A percentile compares a stretch with the other conserved stretches of the same genome.
Evolutionary conservation across 2,797 vertebrate species (phyloP).

Genomic region (Semaprochilodus insignis): DNA sequence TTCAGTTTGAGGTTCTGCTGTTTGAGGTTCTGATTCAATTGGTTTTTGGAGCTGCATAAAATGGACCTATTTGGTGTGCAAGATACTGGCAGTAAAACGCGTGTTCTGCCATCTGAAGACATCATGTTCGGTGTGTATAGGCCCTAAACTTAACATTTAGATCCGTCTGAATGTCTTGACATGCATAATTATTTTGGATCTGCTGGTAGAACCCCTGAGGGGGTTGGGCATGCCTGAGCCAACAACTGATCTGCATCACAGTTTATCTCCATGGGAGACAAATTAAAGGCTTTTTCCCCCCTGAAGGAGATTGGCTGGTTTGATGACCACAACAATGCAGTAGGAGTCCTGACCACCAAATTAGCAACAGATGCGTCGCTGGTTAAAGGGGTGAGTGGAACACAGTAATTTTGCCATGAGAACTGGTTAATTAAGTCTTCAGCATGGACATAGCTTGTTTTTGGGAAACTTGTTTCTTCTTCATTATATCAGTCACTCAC

Average conservation of each 20-base stretch:
- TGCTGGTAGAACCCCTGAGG: neutral
- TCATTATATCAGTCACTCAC: no score
- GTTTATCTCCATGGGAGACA: no score
- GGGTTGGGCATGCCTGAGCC: neutral
- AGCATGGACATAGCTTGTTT: neutral
- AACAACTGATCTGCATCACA: neutral
- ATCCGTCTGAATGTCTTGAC: no score
- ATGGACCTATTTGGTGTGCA: no score
- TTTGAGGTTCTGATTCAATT: no score
- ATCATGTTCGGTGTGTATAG: no score
- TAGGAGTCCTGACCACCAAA: constrained; percentile 79
- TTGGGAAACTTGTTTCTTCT: no score
- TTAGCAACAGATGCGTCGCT: constrained; percentile 83
- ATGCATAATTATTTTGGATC: neutral
- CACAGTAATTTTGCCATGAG: constrained; percentile 56
- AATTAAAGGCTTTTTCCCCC: constrained; percentile 29
- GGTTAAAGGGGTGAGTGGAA: constrained; percentile 78
- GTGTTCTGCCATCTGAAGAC: no score
- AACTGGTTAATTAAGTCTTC: constrained; percentile 46
- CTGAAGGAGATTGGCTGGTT: constrained; percentile 77
- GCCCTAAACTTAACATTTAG: no score
- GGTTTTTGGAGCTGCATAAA: no score
- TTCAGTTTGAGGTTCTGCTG: no score
- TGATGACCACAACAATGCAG: constrained; percentile 80
- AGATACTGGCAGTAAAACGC: no score